Evolutionary conservation across 2,113 vertebrate species (phyloP).

Genomic region (Phylloscopus trochilus): DNA sequence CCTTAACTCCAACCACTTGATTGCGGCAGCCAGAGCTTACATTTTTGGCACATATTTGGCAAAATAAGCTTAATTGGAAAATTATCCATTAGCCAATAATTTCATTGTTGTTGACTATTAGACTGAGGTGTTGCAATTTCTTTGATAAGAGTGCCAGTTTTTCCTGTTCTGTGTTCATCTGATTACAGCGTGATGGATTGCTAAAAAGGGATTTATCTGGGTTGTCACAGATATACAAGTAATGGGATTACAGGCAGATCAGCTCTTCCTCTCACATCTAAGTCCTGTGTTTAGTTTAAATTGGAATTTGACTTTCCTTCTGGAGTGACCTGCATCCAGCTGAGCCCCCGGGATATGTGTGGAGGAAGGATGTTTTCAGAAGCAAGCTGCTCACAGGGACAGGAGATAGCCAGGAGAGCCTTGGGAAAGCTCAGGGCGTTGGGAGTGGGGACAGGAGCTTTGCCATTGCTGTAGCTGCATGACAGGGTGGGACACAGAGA

Average conservation of each 20-base stretch:
- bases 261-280: background rate
- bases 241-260: background rate
- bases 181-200: background rate
- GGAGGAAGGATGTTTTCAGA: background rate
- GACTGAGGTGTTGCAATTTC: slow-evolving; percentile 17
- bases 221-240: background rate
- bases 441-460: background rate
- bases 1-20: background rate
- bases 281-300: background rate
- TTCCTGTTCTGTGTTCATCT: background rate
- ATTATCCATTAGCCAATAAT: slow-evolving; percentile 5
- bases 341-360: background rate
- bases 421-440: background rate
- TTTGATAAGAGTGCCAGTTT: background rate
- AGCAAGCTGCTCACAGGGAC: background rate
- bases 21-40: background rate
- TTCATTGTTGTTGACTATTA: background rate
- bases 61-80: slow-evolving; percentile 12
- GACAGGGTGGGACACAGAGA: background rate
- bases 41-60: background rate
- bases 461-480: background rate
- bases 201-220: background rate
- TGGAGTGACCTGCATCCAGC: background rate
- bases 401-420: background rate
- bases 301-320: background rate